A percentile compares a stretch with the other conserved stretches of the same genome.
These are phyloP conservation scores for Calameuta filiformis DNA, from an alignment of 2,888 invertebrate species.

Conservation along the genomic window DNA sequence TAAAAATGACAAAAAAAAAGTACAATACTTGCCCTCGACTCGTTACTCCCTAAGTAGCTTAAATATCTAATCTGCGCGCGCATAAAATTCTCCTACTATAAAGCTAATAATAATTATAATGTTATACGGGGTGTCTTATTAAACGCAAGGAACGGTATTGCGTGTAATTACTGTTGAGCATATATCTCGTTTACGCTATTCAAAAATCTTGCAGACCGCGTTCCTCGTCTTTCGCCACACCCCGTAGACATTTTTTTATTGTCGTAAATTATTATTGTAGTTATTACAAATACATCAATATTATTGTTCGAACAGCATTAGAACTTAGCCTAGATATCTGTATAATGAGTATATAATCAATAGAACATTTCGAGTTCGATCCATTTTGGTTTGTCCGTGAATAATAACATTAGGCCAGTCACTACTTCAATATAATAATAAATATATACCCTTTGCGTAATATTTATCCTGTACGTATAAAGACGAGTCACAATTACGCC, in stretches of 20 bases:
- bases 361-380: slow-evolving; percentile 27
- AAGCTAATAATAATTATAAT: not conserved
- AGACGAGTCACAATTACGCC: slow-evolving; percentile 6
- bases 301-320: slow-evolving; percentile 67
- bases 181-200: not conserved
- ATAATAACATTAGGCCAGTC: slow-evolving; percentile 60
- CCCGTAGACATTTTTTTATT: slow-evolving; percentile 38
- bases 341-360: slow-evolving; percentile 27
- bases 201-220: not conserved
- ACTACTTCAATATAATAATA: slow-evolving; percentile 55
- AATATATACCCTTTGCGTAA: slow-evolving; percentile 14
- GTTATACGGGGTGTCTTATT: not conserved
- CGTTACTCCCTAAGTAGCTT: not conserved
- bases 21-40: not conserved
- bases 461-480: slow-evolving; percentile 10
- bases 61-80: not conserved
- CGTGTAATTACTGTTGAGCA: not conserved
- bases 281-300: slow-evolving; percentile 60
- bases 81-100: not conserved
- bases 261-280: slow-evolving; percentile 53
- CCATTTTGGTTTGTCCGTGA: slow-evolving; percentile 31
- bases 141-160: not conserved
- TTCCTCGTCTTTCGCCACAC: not conserved
- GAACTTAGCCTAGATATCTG: slow-evolving; percentile 57
- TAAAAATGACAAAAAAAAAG: not conserved